Base-by-base conservation (phyloP, 2,888 invertebrate genomes). In the Alsophila aescularia region DNA sequence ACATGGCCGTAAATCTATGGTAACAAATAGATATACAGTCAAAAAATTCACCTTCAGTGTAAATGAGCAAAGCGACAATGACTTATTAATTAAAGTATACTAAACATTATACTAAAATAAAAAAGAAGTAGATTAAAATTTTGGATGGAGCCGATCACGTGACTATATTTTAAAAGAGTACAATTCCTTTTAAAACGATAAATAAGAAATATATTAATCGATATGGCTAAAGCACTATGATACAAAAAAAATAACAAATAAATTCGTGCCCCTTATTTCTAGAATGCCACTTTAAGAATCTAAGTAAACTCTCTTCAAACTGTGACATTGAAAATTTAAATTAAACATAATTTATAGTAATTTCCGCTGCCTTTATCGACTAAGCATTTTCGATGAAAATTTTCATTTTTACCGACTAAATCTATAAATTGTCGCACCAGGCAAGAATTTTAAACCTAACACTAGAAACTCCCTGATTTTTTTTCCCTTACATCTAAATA, bases 401-500 rank as follows among this genome's bases (percentile, higher is more conserved):
- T 68, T 62, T 69, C 66, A 64, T 56, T 60, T 64, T 45, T 45
- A 50, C 32, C 36, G 45, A 61, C 67, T 77, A 77, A 77, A 74
- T 69, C 66, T 80, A 77, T 75, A 77, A 69, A 77, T 73, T 71
- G 73, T 73, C 85, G 84, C 85, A 85, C 87, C 85, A 83, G 88
- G 87, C 89, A 87, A 88, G 85, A 88, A 87, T 79, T 81, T 83
- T 78, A 77, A 81, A 81, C 73, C 86, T 88, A 85, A 82, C 68
- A 72, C 85, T 87, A 90, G 71, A 85, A 79, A 81, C 90, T 90
- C 90, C 91, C 90, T 90, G 90, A 90, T 90, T 90, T 89, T 87
- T 52, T 85, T 82, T 85, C 78, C 83, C 90, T 91, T 90, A 90
- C 60, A 77, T 75, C 87, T 77, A 87, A 85, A 79, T 90, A 89